Percentiles rank a stretch among this genome's conserved stretches.
These are phyloP conservation scores for Tragelaphus imberbis DNA, from an alignment of 2,113 vertebrate species.

Conservation along the genomic window DNA sequence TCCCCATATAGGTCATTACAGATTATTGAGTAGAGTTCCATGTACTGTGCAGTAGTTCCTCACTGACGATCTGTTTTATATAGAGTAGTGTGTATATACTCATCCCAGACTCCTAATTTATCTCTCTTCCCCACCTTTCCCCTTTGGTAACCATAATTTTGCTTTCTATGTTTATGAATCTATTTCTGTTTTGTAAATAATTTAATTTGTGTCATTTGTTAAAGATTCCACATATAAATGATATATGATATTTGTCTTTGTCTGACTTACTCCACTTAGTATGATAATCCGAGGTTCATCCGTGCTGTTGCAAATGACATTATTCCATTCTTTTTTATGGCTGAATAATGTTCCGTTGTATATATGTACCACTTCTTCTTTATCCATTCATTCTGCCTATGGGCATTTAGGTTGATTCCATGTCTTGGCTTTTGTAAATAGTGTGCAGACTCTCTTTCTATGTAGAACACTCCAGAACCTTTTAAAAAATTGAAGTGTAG, in stretches of 20 bases:
- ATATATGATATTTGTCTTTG: background rate
- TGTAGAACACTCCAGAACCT: background rate
- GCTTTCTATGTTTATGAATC: background rate
- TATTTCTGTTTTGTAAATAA: background rate
- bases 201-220: background rate
- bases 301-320: background rate
- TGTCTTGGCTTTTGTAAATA: background rate
- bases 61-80: background rate
- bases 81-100: background rate
- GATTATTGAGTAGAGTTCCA: background rate
- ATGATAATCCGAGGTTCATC: background rate
- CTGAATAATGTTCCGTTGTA: background rate
- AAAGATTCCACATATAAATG: background rate
- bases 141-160: background rate
- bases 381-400: background rate
- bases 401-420: background rate
- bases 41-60: rapidly evolving
- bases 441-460: background rate
- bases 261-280: background rate
- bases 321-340: background rate
- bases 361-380: background rate
- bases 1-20: rapidly evolving
- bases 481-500: background rate
- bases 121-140: background rate
- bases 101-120: background rate